A percentile compares a stretch with the other conserved stretches of the same genome.
Conservation (phyloP, 2,888 invertebrate genomes). For the Drosophila paramelanica region DNA sequence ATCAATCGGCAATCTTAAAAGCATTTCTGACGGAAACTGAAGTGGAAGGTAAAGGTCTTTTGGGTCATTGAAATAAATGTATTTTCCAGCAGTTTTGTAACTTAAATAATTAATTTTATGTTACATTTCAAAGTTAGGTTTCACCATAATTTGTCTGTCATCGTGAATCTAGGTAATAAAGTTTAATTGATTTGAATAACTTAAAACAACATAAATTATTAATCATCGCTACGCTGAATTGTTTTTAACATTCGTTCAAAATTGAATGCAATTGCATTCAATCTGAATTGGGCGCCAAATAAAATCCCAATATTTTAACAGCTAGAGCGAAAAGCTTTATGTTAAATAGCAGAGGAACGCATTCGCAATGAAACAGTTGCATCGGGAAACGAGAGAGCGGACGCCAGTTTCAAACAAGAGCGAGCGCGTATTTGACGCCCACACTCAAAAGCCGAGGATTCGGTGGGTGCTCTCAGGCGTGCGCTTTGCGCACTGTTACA, state of each 20-base stretch:
- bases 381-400: background rate
- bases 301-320: slow-evolving; percentile 56
- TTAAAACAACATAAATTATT: no score
- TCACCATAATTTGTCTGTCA: no score
- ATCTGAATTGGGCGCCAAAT: slow-evolving; percentile 10
- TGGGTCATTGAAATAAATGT: no score
- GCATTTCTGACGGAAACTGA: no score
- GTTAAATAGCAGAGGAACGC: slow-evolving; percentile 18
- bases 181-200: no score
- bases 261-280: background rate
- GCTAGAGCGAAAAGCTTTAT: slow-evolving; percentile 38
- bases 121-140: no score
- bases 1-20: background rate
- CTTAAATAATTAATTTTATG: no score
- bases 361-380: slow-evolving; percentile 5
- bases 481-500: slow-evolving; percentile 21
- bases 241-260: background rate
- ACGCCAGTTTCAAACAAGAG: background rate
- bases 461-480: slow-evolving; percentile 11
- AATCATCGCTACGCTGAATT: no score
- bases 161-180: no score
- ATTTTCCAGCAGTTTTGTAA: no score
- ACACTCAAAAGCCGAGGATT: background rate
- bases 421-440: background rate
- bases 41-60: no score